phyloP scores from a whole-genome alignment of 2,888 invertebrate species.

The Tetragonula carbonaria region DNA sequence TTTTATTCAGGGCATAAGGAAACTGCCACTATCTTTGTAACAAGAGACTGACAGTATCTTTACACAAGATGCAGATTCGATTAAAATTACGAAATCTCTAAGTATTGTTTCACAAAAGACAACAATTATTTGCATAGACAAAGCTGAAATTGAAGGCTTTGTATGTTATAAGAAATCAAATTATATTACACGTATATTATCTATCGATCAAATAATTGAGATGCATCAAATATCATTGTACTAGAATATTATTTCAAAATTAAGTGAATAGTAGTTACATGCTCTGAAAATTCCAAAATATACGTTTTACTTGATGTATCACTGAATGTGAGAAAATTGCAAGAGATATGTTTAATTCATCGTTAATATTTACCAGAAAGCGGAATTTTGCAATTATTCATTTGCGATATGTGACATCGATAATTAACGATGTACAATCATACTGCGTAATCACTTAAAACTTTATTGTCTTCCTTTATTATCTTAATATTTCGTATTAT shows the following conservation, averaged over 20 bases:
- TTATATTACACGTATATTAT: conserved; percentile 28
- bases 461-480: conserved; percentile 43
- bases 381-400: conserved; percentile 9
- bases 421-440: conserved; percentile 27
- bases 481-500: conserved; percentile 24
- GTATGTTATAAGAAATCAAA: conserved; percentile 43
- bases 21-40: conserved; percentile 79
- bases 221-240: conserved; percentile 35
- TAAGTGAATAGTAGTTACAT: conserved; percentile 19
- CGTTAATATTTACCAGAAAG: conserved; percentile 17
- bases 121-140: conserved; percentile 36
- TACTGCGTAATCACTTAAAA: conserved; percentile 14
- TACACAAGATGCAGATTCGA: conserved; percentile 69
- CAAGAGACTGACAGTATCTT: conserved; percentile 79
- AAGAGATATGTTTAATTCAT: conserved; percentile 19
- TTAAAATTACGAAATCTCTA: conserved; percentile 39
- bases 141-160: conserved; percentile 16
- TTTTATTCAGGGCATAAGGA: conserved; percentile 74
- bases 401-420: conserved; percentile 25
- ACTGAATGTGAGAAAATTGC: conserved; percentile 12
- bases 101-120: conserved; percentile 30
- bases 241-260: conserved; percentile 29
- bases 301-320: conserved; percentile 14
- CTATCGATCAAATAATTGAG: conserved; percentile 28
- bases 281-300: conserved; percentile 18